Evolutionary conservation across 2,797 vertebrate species (phyloP).

Genomic region (Podarcis lilfordi): DNA sequence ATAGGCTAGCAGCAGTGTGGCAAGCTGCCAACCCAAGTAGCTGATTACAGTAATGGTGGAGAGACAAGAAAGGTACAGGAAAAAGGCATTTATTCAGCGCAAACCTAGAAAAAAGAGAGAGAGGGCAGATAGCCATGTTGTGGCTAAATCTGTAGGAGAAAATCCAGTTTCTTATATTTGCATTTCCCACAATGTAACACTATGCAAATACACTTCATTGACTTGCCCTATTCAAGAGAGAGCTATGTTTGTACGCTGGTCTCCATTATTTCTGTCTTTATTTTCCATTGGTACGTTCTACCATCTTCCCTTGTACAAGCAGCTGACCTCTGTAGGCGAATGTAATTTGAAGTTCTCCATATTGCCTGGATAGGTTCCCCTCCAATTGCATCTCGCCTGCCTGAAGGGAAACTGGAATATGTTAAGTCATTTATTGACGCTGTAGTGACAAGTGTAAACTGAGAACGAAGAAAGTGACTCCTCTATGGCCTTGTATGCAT

Average conservation of each 20-base stretch:
- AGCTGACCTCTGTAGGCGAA: constrained; percentile 31
- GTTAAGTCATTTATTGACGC: constrained; percentile 37
- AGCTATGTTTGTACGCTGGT: not conserved
- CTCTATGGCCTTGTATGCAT: constrained; percentile 46
- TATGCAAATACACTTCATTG: not conserved
- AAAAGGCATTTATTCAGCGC: not conserved
- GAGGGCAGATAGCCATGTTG: not conserved
- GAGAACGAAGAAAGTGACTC: constrained; percentile 43
- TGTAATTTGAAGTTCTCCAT: constrained; percentile 2
- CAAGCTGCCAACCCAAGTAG: not conserved
- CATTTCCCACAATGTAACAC: not conserved
- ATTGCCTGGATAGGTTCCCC: constrained; percentile 2
- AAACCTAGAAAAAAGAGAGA: not conserved
- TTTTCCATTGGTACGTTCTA: rapidly evolving
- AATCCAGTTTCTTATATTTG: not conserved
- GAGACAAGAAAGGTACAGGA: not conserved
- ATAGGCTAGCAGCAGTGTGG: not conserved
- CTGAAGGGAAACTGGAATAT: constrained; percentile 46
- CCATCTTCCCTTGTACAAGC: not conserved
- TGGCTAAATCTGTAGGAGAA: not conserved
- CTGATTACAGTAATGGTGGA: not conserved
- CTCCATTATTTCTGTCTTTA: not conserved
- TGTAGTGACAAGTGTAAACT: constrained; percentile 31
- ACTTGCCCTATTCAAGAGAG: not conserved
- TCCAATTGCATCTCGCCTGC: constrained; percentile 43